Base-by-base conservation (phyloP, 1,140 invertebrate genomes). In the Halesus radiatus region DNA sequence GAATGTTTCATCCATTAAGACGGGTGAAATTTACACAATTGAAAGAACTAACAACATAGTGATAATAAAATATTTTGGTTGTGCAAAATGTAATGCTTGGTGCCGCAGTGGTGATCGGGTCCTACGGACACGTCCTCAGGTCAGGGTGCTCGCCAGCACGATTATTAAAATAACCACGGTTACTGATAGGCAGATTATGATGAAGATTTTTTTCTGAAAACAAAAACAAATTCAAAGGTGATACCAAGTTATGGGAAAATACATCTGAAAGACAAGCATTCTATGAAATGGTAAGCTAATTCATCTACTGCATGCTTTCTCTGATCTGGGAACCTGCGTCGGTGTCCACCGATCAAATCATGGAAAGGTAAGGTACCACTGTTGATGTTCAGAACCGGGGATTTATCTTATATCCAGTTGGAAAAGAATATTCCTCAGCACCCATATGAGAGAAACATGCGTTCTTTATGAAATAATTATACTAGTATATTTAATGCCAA, bases 191-290 rank as follows among this genome's bases (percentile, higher is more conserved):
- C 94, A 94, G 92, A 94, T 94, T 89, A 94, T 92, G 90, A 95
- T 94, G 91, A 95, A 91, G 91, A 95, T 94, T 92, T 94, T 94
- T 95, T 95, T 95, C 94, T 95, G 94, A 89, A 93, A 94, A 92
- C 92, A 93, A 86, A 93, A 93, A 92, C 87, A 91, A 89, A 88
- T 85, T 84, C 84, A 86, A 74, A 56, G 53, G 52, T 78, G 72
- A 75, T 75, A 58, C 53, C 50, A 53, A 53, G 45, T 72, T 23
- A 54, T 53, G 10, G 50, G 26, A 3, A 16, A 50, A 53, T 23
- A 20, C 20, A 22, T 72, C 18, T 20, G 66, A 18, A 50, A 53
- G 52, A 23, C 52, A 72, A 72, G 68, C 68, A 72, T 53, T 53
- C 68, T 72, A 70, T 70, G 45, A 22, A 54, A 16, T 16, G 18